Base-by-base conservation (phyloP, 2,888 invertebrate genomes). In the Rambutsinella grinnellia region DNA sequence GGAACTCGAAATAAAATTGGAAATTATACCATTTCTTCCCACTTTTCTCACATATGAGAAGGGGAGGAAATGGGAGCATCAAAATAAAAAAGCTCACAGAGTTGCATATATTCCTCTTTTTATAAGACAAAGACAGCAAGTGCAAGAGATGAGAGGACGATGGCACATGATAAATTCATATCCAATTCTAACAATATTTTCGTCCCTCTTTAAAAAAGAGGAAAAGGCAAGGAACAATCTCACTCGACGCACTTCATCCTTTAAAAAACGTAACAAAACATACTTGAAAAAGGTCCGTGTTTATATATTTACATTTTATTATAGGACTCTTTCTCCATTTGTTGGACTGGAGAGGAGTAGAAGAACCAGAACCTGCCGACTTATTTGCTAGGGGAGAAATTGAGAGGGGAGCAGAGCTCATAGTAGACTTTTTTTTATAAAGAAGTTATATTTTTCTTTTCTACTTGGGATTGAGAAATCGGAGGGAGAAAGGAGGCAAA, bases 261-360 rank as follows among this genome's bases (percentile, higher is more conserved):
- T n/a, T n/a, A 57, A 36, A 46, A 47, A 57, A 27, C 46, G 57
- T 23, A 57, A 57, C 56, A 46, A 47, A 67, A 56, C 17, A 63
- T 28, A 54, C 51, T 27, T 26, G 58, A 63, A 49, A 70, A 61
- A 75, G 57, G 75, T 75, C 75, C 75, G 63, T 75, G n/a, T 75
- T 75, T 68, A 62, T 65, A 65, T 68, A 75, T 75, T 75, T 75
- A 75, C 75, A 75, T 75, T 75, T 75, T 75, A 68, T 75, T 75
- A 68, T 58, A 44, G 57, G 57, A 75, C 58, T 74, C 75, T 44
- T 56, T 56, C 17, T 61, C 67, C n/a, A 47, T 44, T 49, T 47
- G 26, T 26, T 8, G 23, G 28, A 49, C 27, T 27, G 28, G 27
- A 65, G 21, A 54, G 21, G 51, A 46, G 10, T 27, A 26, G 3